These are phyloP conservation scores for Caenorhabditis parvicauda DNA, from an alignment of 2,888 invertebrate genomes.

Conservation along the genomic window DNA sequence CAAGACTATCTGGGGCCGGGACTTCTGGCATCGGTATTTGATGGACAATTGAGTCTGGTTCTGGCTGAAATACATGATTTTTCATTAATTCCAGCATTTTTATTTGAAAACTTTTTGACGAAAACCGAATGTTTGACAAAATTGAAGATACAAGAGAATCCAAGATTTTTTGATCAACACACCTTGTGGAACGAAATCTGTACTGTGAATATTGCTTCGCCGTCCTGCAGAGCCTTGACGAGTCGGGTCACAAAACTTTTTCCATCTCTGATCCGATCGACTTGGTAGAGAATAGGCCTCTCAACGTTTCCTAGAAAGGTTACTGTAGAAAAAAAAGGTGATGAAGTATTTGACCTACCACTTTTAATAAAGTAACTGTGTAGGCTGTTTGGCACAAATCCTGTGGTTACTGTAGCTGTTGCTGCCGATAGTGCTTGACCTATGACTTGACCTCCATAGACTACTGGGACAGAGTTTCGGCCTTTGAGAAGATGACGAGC, in stretches of 20 bases:
- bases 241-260: constrained; percentile 63
- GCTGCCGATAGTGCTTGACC: constrained; percentile 63
- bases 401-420: constrained; percentile 62
- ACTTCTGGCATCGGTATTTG: constrained; percentile 65
- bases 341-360: constrained; percentile 47
- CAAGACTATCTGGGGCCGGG: constrained; percentile 61
- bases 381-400: constrained; percentile 64
- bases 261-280: constrained; percentile 65
- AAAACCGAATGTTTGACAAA: no score
- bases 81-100: not conserved
- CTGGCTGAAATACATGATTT: constrained; percentile 33
- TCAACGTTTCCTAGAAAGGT: constrained; percentile 41
- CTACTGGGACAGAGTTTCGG: constrained; percentile 46
- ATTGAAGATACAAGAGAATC: no score
- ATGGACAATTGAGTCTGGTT: constrained; percentile 59
- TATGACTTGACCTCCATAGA: constrained; percentile 64
- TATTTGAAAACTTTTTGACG: no score
- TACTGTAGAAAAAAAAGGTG: not conserved
- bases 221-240: constrained; percentile 65
- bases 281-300: constrained; percentile 64
- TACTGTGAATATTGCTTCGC: constrained; percentile 63
- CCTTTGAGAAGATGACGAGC: constrained; percentile 52
- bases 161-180: not conserved
- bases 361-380: constrained; percentile 65
- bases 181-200: constrained; percentile 57